Conservation (phyloP, 2,113 vertebrate genomes). For the Sturnira hondurensis region DNA sequence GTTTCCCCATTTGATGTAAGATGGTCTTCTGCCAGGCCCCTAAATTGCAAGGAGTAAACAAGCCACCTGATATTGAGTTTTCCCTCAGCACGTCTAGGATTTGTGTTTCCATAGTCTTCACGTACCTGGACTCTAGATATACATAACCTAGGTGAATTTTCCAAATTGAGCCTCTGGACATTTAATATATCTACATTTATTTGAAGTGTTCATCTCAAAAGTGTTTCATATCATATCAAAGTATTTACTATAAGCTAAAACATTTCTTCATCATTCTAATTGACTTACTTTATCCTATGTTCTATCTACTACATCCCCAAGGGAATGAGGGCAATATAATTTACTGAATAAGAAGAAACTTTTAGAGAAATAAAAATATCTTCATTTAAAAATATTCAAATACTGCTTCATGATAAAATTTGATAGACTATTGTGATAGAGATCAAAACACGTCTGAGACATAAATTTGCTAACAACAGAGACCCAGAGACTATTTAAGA, state of each 20-base stretch:
- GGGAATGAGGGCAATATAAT: fast-evolving
- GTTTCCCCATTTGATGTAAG: neutral
- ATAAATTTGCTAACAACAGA: neutral
- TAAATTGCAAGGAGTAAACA: neutral
- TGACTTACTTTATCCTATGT: neutral
- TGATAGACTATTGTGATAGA: neutral
- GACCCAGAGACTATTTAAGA: neutral
- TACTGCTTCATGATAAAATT: neutral
- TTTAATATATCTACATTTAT: neutral
- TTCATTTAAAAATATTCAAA: neutral
- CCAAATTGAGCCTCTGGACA: neutral
- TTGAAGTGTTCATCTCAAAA: neutral
- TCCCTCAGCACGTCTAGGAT: neutral
- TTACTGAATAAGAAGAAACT: neutral
- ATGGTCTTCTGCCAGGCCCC: neutral
- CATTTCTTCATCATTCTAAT: neutral
- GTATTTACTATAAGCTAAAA: neutral
- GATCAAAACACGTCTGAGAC: neutral
- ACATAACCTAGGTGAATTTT: neutral
- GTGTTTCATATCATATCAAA: neutral
- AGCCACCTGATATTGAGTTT: neutral
- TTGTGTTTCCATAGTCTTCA: neutral
- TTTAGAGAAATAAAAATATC: neutral
- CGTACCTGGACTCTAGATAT: neutral
- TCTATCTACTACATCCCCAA: neutral